These are phyloP conservation scores for Dynastes tityus DNA, from an alignment of 2,888 invertebrate genomes.

Conservation along the genomic window DNA sequence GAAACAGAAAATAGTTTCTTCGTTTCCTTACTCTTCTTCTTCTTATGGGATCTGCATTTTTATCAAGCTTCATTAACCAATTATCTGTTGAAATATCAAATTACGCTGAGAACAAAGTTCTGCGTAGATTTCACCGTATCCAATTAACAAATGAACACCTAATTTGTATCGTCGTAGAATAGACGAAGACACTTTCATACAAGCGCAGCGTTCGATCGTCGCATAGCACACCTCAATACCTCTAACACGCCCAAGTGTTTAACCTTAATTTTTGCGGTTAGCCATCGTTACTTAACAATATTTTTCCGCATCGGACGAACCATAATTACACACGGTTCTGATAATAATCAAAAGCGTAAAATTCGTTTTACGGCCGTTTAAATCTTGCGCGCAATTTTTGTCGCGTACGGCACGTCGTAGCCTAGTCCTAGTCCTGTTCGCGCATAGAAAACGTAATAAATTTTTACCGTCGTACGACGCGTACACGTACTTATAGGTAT, in stretches of 20 bases:
- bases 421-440: no score
- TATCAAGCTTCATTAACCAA: no score
- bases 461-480: not conserved
- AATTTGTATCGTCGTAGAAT: no score
- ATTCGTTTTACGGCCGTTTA: slow-evolving; percentile 23
- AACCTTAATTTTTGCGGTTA: slow-evolving; percentile 36
- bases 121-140: no score
- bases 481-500: no score
- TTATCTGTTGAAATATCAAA: no score
- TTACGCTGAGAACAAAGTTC: no score
- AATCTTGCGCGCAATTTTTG: slow-evolving; percentile 17
- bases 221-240: not conserved
- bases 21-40: no score
- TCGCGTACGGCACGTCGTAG: not conserved
- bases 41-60: no score
- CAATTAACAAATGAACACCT: no score
- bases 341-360: slow-evolving; percentile 33
- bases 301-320: slow-evolving; percentile 3
- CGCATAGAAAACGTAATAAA: not conserved
- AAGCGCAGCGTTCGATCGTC: no score
- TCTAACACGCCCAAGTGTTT: slow-evolving; percentile 23
- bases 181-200: not conserved
- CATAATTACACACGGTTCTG: slow-evolving; percentile 31
- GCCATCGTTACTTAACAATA: slow-evolving; percentile 3
- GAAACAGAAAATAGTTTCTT: no score